Conservation (phyloP, 1,140 invertebrate genomes). For the Brachionus paranguensis region DNA sequence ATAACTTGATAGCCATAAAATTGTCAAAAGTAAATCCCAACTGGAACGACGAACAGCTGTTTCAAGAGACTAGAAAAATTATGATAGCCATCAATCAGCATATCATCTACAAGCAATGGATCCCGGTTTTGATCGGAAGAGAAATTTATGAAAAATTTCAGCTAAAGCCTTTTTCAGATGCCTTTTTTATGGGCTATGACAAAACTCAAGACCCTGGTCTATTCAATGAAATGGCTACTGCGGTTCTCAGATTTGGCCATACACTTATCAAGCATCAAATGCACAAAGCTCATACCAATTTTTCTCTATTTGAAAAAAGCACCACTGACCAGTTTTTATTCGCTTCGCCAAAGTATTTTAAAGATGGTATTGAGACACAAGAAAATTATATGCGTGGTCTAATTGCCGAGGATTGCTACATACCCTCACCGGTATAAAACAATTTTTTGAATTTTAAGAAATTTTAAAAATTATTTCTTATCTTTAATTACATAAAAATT, state of each 20-base stretch:
- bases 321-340: not conserved
- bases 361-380: conserved; percentile 8
- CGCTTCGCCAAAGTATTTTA: not conserved
- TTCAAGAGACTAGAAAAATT: conserved; percentile 74
- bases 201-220: conserved; percentile 74
- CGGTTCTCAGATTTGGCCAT: conserved; percentile 57
- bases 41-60: conserved; percentile 44
- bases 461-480: too few relatives aligned
- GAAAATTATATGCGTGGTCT: conserved; percentile 21
- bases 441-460: not conserved
- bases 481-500: too few relatives aligned
- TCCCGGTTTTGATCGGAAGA: conserved; percentile 77
- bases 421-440: not conserved
- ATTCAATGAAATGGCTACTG: conserved; percentile 37
- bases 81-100: conserved; percentile 83
- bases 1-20: conserved; percentile 44
- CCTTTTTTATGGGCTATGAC: conserved; percentile 65
- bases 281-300: not conserved
- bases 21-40: conserved; percentile 40
- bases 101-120: conserved; percentile 85
- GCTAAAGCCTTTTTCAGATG: conserved; percentile 65
- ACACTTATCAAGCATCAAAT: not conserved
- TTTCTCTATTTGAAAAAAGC: not conserved
- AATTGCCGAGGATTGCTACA: not conserved
- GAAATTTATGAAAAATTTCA: conserved; percentile 47